phyloP scores from a whole-genome alignment of 2,888 invertebrate species.

The Campoletis raptor region DNA sequence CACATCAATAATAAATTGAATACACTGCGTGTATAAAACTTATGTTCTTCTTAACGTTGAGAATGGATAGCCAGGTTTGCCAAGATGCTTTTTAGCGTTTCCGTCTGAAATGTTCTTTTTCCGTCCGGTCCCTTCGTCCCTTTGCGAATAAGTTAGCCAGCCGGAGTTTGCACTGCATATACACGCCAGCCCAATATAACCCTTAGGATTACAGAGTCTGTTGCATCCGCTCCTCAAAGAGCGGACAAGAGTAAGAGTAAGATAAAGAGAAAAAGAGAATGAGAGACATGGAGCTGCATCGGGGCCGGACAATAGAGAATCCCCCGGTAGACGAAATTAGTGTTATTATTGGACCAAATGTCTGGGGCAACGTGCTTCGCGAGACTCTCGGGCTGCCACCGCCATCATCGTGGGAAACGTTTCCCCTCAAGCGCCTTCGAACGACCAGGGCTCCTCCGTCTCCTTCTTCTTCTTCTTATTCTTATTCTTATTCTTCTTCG shows the following conservation, averaged over 20 bases:
- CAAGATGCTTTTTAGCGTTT: constrained; percentile 50
- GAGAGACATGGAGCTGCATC: constrained; percentile 65
- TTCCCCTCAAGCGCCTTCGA: constrained; percentile 59
- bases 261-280: constrained; percentile 51
- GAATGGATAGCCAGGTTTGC: constrained; percentile 47
- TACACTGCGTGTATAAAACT: not conserved
- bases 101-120: constrained; percentile 35
- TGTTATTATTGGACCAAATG: constrained; percentile 84
- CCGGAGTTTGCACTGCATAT: constrained; percentile 60
- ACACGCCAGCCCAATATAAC: constrained; percentile 62
- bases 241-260: constrained; percentile 35
- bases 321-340: constrained; percentile 83
- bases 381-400: constrained; percentile 58
- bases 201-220: constrained; percentile 69
- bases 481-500: constrained; percentile 12
- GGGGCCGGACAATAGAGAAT: constrained; percentile 81
- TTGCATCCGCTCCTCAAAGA: constrained; percentile 65
- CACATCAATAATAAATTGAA: not conserved
- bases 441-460: constrained; percentile 50
- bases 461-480: constrained; percentile 18
- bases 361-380: constrained; percentile 77
- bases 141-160: constrained; percentile 53
- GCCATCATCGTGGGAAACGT: constrained; percentile 79
- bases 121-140: constrained; percentile 37
- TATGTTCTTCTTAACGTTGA: constrained; percentile 28